Conservation (phyloP, 1,140 invertebrate species). For the Ceratina calcarata region DNA sequence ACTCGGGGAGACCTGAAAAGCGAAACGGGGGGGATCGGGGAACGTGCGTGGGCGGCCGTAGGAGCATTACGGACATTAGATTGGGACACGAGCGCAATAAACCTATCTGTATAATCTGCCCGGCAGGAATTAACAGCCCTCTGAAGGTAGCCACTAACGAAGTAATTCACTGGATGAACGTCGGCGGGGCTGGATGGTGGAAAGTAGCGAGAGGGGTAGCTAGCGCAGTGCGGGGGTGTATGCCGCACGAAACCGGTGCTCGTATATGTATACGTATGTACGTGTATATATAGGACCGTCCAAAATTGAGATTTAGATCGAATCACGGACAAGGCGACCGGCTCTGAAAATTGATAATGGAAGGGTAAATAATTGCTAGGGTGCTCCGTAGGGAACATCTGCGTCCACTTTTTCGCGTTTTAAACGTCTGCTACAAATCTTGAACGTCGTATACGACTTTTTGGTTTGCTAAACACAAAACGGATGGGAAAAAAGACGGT, state of each 20-base stretch:
- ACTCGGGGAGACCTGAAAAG: slow-evolving; percentile 47
- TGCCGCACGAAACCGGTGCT: slow-evolving; percentile 31
- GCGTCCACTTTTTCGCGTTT: background rate
- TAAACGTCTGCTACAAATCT: background rate
- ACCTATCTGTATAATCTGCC: slow-evolving; percentile 82
- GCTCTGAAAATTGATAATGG: slow-evolving; percentile 39
- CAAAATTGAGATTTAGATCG: slow-evolving; percentile 79
- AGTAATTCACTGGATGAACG: slow-evolving; percentile 81
- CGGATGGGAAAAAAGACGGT: background rate
- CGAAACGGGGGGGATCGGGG: slow-evolving; percentile 13
- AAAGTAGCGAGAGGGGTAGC: slow-evolving; percentile 2
- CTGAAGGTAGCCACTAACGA: slow-evolving; percentile 81
- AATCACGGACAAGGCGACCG: slow-evolving; percentile 67
- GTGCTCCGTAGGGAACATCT: slow-evolving; percentile 10
- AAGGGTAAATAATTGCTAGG: slow-evolving; percentile 47
- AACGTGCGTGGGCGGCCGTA: slow-evolving; percentile 62
- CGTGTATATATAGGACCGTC: slow-evolving; percentile 53
- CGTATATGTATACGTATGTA: too few species aligned
- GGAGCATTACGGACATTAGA: slow-evolving; percentile 81
- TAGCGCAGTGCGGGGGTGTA: slow-evolving; percentile 34
- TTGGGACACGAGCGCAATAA: slow-evolving; percentile 81
- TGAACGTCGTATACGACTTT: background rate
- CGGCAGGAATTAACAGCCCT: slow-evolving; percentile 81
- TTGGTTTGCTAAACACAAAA: background rate
- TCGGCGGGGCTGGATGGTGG: slow-evolving; percentile 64